Evolutionary conservation across 2,113 vertebrate genomes (phyloP).

Genomic region (Sterna hirundo): DNA sequence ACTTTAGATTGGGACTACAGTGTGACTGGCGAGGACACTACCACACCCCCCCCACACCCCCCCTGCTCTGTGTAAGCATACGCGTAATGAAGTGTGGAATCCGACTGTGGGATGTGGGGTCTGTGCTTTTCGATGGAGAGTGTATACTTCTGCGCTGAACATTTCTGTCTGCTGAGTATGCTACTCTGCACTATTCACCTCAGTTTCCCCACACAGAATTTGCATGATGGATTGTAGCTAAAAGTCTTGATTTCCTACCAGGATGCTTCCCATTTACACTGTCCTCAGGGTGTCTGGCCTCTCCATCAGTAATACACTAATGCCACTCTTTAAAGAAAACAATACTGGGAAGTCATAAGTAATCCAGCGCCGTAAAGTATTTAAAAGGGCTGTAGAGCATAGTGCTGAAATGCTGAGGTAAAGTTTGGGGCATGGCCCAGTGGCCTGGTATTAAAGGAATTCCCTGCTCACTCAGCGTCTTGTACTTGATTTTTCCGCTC

Average conservation of each 20-base stretch:
- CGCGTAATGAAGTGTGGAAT: accelerated
- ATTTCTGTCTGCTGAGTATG: not conserved
- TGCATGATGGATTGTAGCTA: not conserved
- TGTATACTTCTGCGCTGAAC: accelerated
- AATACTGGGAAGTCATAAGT: not conserved
- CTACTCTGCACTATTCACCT: accelerated
- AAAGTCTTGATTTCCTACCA: not conserved
- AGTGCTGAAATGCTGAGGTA: not conserved
- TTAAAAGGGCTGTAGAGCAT: not conserved
- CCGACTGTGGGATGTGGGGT: too few species aligned
- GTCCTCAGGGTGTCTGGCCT: not conserved
- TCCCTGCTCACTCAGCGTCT: not conserved
- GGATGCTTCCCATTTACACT: not conserved
- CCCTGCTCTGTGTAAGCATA: not conserved
- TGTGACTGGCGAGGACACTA: accelerated
- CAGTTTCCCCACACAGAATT: not conserved
- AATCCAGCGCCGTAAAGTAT: accelerated
- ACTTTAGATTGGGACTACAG: not conserved
- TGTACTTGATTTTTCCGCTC: not conserved
- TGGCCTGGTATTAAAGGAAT: not conserved
- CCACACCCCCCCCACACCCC: accelerated
- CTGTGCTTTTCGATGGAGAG: accelerated
- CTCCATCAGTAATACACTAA: not conserved
- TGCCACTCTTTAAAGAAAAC: not conserved
- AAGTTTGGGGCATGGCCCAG: not conserved